phyloP scores from a whole-genome alignment of 2,888 invertebrate genomes.

The Drosophila borealis region DNA sequence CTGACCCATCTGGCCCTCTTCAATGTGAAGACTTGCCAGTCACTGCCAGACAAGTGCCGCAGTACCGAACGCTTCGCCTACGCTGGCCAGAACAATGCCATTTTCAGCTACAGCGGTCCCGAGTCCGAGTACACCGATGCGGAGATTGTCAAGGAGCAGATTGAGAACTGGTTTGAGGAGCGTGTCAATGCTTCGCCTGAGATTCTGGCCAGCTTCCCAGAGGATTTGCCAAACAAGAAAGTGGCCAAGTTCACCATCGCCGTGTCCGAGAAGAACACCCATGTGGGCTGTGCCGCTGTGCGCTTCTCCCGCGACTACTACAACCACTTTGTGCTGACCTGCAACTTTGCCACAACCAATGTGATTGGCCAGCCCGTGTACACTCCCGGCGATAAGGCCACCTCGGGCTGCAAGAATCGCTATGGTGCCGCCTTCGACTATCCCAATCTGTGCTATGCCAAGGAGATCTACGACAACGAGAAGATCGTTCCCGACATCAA shows the following conservation, averaged over 20 bases:
- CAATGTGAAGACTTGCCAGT: constrained; percentile 65
- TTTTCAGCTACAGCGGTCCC: constrained; percentile 64
- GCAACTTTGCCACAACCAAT: constrained; percentile 63
- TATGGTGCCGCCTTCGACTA: constrained; percentile 63
- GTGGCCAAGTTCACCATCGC: constrained; percentile 64
- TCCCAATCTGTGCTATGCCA: constrained; percentile 46
- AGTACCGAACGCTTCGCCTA: constrained; percentile 66
- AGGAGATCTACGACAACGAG: constrained; percentile 46
- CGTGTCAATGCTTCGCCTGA: constrained; percentile 56
- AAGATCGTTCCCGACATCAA: constrained; percentile 30
- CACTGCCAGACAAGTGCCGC: constrained; percentile 61
- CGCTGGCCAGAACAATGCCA: constrained; percentile 64
- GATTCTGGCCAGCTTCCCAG: constrained; percentile 53
- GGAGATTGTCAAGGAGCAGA: constrained; percentile 62
- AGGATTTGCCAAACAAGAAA: constrained; percentile 55
- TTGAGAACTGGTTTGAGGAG: constrained; percentile 61
- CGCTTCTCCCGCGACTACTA: constrained; percentile 49
- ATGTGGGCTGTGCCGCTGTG: constrained; percentile 64
- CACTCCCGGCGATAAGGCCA: constrained; percentile 58
- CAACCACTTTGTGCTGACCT: constrained; percentile 62
- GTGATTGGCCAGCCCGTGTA: constrained; percentile 60
- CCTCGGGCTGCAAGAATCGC: constrained; percentile 58
- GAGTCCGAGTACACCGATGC: constrained; percentile 64
- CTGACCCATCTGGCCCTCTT: constrained; percentile 53
- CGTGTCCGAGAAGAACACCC: constrained; percentile 61